These are phyloP conservation scores for Catotricha subobsoleta DNA, from an alignment of 2,888 invertebrate genomes.

Conservation along the genomic window DNA sequence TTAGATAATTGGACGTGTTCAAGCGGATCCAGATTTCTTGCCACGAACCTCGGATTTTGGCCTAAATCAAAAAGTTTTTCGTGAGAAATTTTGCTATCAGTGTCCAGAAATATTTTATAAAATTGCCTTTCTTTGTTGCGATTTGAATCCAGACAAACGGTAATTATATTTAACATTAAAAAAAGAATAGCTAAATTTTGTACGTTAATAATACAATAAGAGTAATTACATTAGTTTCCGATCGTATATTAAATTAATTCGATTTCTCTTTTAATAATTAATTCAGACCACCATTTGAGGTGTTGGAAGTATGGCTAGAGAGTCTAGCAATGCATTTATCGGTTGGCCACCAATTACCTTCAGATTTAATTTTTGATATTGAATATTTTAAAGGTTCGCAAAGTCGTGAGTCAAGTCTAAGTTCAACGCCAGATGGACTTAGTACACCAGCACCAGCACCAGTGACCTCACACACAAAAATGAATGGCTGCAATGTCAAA, in stretches of 20 bases:
- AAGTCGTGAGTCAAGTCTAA: slow-evolving; percentile 23
- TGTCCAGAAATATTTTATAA: slow-evolving; percentile 80
- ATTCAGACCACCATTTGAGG: slow-evolving; percentile 79
- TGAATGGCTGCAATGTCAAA: too few relatives aligned
- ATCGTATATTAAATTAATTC: too few relatives aligned
- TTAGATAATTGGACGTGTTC: slow-evolving; percentile 82
- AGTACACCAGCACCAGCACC: slow-evolving; percentile 21
- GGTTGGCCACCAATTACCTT: slow-evolving; percentile 41
- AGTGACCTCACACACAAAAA: too few relatives aligned
- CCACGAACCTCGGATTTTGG: slow-evolving; percentile 86
- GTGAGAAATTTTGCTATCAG: slow-evolving; percentile 60
- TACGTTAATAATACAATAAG: too few relatives aligned
- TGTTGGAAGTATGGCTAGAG: slow-evolving; percentile 76
- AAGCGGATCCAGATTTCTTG: slow-evolving; percentile 86
- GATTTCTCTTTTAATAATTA: neutral
- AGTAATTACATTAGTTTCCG: too few relatives aligned
- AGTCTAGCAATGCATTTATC: slow-evolving; percentile 55
- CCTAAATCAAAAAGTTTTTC: slow-evolving; percentile 67
- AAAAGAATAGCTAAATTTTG: too few relatives aligned
- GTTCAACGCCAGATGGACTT: slow-evolving; percentile 26
- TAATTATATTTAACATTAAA: slow-evolving; percentile 23
- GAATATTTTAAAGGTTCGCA: slow-evolving; percentile 43
- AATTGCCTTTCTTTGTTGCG: slow-evolving; percentile 78
- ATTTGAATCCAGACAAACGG: slow-evolving; percentile 78
- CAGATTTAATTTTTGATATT: slow-evolving; percentile 55